Conservation (phyloP, 2,113 vertebrate species). For the Pantherophis guttatus region DNA sequence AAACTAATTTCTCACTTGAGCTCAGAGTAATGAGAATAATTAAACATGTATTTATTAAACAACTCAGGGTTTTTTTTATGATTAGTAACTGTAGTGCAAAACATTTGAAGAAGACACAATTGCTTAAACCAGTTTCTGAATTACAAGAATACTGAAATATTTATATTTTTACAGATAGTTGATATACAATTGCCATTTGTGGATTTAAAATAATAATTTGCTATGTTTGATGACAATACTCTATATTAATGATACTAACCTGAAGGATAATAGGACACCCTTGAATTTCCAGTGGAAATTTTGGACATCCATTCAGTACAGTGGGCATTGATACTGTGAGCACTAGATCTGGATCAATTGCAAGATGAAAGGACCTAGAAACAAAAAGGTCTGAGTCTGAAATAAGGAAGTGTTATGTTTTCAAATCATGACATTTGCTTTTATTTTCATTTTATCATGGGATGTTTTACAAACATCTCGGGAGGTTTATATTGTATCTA, state of each 20-base stretch:
- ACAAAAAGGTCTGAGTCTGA: not conserved
- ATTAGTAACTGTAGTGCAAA: not conserved
- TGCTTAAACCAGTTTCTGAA: not conserved
- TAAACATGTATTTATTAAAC: not conserved
- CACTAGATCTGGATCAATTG: constrained; percentile 52
- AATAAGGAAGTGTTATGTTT: not conserved
- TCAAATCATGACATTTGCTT: not conserved
- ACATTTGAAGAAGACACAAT: not conserved
- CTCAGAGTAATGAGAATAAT: not conserved
- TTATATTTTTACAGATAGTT: not conserved
- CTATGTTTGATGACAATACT: not conserved
- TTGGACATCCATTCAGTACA: constrained; percentile 5
- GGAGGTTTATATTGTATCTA: not conserved
- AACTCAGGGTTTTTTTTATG: not conserved
- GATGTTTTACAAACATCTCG: not conserved
- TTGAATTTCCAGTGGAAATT: constrained; percentile 1
- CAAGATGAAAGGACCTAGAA: constrained; percentile 58
- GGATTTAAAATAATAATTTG: not conserved
- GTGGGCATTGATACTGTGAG: constrained; percentile 53
- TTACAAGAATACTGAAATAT: not conserved
- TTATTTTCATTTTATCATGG: not conserved
- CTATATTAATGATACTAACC: constrained; percentile 45
- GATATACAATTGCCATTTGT: not conserved
- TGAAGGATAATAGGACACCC: constrained; percentile 51
- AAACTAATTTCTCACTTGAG: not conserved